A percentile compares a stretch with the other conserved stretches of the same genome.
Evolutionary conservation across 2,797 vertebrate species (phyloP).

Genomic region (Delichon dasypus): DNA sequence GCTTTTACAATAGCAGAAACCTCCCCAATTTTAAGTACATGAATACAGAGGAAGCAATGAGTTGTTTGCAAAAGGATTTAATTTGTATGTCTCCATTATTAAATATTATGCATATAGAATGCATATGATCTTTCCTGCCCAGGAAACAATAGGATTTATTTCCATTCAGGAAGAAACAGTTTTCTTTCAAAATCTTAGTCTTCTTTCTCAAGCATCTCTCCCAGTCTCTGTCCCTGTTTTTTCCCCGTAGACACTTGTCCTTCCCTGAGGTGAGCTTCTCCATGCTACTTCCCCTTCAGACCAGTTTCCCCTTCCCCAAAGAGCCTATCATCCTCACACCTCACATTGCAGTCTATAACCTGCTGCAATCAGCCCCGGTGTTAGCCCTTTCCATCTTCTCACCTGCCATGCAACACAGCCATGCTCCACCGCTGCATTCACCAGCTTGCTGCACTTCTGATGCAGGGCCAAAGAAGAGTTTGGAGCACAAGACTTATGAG

Average conservation of each 20-base stretch:
- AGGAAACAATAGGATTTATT: background rate
- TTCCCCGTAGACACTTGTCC: background rate
- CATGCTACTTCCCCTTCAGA: background rate
- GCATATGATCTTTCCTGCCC: background rate
- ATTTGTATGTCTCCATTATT: background rate
- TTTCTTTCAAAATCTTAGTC: background rate
- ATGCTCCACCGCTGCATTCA: background rate
- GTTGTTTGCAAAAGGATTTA: background rate
- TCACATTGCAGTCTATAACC: background rate
- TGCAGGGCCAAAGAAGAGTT: background rate
- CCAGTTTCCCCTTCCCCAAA: background rate
- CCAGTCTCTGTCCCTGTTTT: background rate
- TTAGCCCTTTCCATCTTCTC: background rate
- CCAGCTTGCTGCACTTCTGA: background rate
- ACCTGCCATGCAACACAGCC: accelerated
- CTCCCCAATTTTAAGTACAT: background rate
- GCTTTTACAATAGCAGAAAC: background rate
- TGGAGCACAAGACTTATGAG: background rate
- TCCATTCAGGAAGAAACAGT: background rate
- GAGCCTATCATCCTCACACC: background rate
- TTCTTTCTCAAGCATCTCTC: background rate
- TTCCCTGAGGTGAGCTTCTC: background rate
- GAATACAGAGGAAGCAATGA: background rate
- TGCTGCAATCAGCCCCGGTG: background rate
- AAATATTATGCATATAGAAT: background rate